Evolutionary conservation across 2,113 vertebrate genomes (phyloP), one percentile per base, ranked within the genome.

Genomic region (Zosterops hypoxanthus): DNA sequence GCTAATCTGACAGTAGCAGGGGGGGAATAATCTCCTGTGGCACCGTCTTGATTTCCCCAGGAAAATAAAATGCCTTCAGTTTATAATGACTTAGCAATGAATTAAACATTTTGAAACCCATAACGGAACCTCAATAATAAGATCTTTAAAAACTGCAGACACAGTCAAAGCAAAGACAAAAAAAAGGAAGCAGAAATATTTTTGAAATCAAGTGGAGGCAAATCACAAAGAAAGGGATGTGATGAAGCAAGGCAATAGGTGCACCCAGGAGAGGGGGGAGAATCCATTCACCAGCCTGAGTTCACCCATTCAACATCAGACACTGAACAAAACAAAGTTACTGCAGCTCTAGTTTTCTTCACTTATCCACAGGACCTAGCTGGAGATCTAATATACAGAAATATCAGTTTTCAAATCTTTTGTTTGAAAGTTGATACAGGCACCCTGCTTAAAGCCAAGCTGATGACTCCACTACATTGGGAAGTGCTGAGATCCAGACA

Each of bases 31-130:
- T 94, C 85, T 94, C 87, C 87, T 46, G 68, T 88, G 79, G 76
- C 85, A 88, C 82, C 47, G 80, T 50, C 92, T 94, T 49, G 57
- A 86, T 88, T 96, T 92, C 31, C 56, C 31, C 1, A 0, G 46
- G 76, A 96, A 96, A 97, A 95, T 78, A 92, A 92, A 94, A 93
- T 68, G 61, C 36, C 66, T 94, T 94, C 88, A 28, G 47, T 94
- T 84, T 90, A 65, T 90, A 93, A 90, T 66, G 42, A 89, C 36
- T 66, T 88, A 63, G 59, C 65, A 87, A 95, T 73, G 71, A 95
- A 96, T 93, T 86, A 94, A 95, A 86, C 60, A 78, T 92, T 83
- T 46, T 44, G 60, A 86, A 95, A 78, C 46, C 61, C 86, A 83
- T 86, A 92, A 90, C 94, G 23, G 56, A 96, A 68, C 53, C 82